Base-by-base conservation (phyloP, 2,113 vertebrate species). In the Thomomys bottae region DNA sequence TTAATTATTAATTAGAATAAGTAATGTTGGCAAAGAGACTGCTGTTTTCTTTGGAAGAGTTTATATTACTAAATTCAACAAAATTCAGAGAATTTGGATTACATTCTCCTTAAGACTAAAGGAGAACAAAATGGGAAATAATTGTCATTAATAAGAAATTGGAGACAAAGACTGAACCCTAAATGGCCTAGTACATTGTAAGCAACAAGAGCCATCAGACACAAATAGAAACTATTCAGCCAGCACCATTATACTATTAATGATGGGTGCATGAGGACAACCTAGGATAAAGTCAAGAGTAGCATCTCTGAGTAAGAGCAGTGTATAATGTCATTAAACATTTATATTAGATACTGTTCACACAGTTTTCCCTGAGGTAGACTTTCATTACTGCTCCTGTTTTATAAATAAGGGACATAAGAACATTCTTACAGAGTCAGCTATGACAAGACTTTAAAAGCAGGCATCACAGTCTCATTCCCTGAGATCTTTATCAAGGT, bases 281-380 rank as follows among this genome's bases (percentile, higher is more conserved):
- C 28, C 83, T 49, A 59, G 38, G 49, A 90, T 84, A 72, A 82
- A 90, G 64, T 89, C 77, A 92, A 45, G 87, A 87, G 36, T 7
- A 40, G 66, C 17, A 61, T 90, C 78, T 87, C 2, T 64, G 34
- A 84, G 45, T 68, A 61, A 23, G 63, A 90, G 57, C 78, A 87
- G 36, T 26, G 8, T 28, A 49, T 42, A 89, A 90, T 84, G 49
- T 84, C 84, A 88, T 84, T 91, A 84, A 90, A 68, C n/a, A 68
- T 84, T 88, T 88, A 70, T 84, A 84, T 79, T 73, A 54, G 32
- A 54, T 80, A 75, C 12, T 90, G 66, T 28, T 78, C 57, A 87
- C 66, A 78, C 66, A 40, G 49, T 40, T 61, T n/a, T 84, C 63
- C 61, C 67, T 9, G 54, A 67, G 30, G 61, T 84, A 84, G 61